These are phyloP conservation scores for Tineola bisselliella DNA, from an alignment of 2,888 invertebrate species.

Conservation along the genomic window DNA sequence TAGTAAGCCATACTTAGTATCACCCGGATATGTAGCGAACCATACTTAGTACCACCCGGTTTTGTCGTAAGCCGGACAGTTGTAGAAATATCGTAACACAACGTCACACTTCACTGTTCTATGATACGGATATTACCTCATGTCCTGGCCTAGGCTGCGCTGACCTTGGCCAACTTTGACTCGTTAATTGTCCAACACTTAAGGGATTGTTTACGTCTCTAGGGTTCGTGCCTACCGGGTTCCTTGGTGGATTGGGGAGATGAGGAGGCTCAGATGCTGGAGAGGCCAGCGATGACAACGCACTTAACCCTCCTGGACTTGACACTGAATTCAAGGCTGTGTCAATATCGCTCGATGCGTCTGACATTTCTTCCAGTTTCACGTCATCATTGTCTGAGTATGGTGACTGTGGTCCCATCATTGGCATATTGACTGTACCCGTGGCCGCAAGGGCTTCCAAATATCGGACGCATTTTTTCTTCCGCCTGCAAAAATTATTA, in stretches of 20 bases:
- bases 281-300: constrained; percentile 73
- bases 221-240: constrained; percentile 91
- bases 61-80: too few relatives aligned
- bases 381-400: constrained; percentile 80
- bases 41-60: too few relatives aligned
- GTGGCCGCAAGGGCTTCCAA: constrained; percentile 83
- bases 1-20: too few relatives aligned
- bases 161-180: constrained; percentile 67
- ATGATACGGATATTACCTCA: constrained; percentile 63
- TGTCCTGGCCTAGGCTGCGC: constrained; percentile 44
- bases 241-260: constrained; percentile 61
- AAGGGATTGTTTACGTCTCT: constrained; percentile 92
- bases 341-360: constrained; percentile 70
- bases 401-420: constrained; percentile 81
- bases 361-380: constrained; percentile 74
- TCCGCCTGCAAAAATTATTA: constrained; percentile 74
- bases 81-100: neutral
- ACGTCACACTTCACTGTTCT: constrained; percentile 31
- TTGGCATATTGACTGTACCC: constrained; percentile 78
- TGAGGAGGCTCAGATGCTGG: constrained; percentile 78
- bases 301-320: constrained; percentile 59
- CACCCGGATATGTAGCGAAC: too few relatives aligned
- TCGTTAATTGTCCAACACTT: constrained; percentile 89
- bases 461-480: constrained; percentile 97
- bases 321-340: constrained; percentile 59